Conservation (phyloP, 2,113 vertebrate genomes). For the Formicarius rufipectus region DNA sequence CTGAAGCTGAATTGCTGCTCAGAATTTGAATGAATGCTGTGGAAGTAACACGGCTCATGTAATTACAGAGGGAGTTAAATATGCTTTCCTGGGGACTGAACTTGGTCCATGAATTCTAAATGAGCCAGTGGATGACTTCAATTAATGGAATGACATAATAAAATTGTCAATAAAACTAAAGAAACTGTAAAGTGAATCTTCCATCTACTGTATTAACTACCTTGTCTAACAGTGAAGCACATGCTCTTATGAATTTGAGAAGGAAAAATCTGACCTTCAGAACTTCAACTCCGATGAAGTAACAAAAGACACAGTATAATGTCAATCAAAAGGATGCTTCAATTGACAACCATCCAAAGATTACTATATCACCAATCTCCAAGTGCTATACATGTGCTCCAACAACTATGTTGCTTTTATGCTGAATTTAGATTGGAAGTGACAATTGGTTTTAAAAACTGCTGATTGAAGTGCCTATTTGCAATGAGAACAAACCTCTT, state of each 20-base stretch:
- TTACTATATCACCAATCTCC: neutral
- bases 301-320: neutral
- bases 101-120: slow-evolving; percentile 35
- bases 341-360: neutral
- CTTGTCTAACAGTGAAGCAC: neutral
- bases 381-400: neutral
- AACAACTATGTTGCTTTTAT: neutral
- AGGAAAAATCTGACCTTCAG: slow-evolving; percentile 21
- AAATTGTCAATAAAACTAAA: slow-evolving; percentile 31
- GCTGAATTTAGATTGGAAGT: neutral
- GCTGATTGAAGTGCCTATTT: slow-evolving; percentile 1
- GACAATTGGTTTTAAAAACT: neutral
- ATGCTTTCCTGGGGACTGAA: neutral
- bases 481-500: neutral
- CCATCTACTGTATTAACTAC: neutral
- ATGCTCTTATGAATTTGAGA: neutral
- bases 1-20: neutral
- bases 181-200: neutral
- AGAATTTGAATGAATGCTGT: slow-evolving; percentile 21
- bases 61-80: slow-evolving; percentile 15
- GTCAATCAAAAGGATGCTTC: neutral
- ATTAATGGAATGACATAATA: slow-evolving; percentile 24
- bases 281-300: neutral
- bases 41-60: neutral
- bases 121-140: slow-evolving; percentile 31